Evolutionary conservation across 2,888 invertebrate species (phyloP).

Genomic region (Heteropelma amictum): DNA sequence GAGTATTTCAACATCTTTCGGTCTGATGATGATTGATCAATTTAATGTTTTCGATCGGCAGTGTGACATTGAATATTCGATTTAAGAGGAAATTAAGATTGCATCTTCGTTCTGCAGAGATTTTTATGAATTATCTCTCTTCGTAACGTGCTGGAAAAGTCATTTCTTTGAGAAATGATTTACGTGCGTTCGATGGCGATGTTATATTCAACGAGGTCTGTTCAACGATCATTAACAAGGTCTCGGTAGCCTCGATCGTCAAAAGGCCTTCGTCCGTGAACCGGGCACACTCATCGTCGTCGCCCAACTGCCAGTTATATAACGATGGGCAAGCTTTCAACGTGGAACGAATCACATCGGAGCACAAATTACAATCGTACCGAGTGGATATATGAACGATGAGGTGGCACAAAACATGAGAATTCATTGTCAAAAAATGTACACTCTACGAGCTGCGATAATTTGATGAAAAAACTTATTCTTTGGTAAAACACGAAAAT

Average conservation of each 20-base stretch:
- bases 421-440: background rate
- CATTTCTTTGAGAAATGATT: background rate
- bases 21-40: too few species aligned
- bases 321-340: slow-evolving; percentile 16
- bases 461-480: too few species aligned
- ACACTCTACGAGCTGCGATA: too few species aligned
- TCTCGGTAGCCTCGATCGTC: slow-evolving; percentile 10
- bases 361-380: slow-evolving; percentile 7
- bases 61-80: too few species aligned
- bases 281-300: background rate
- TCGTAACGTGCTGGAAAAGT: background rate
- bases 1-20: too few species aligned
- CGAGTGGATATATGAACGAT: background rate
- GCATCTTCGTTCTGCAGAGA: too few species aligned
- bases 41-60: too few species aligned
- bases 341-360: slow-evolving; percentile 6
- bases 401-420: background rate
- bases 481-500: too few species aligned
- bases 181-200: background rate
- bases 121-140: too few species aligned
- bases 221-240: slow-evolving; percentile 26
- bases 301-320: background rate
- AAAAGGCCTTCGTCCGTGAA: slow-evolving; percentile 14
- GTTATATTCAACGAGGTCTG: background rate
- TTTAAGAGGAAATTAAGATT: too few species aligned